phyloP scores from a whole-genome alignment of 2,113 vertebrate genomes.

The Tachycineta bicolor region DNA sequence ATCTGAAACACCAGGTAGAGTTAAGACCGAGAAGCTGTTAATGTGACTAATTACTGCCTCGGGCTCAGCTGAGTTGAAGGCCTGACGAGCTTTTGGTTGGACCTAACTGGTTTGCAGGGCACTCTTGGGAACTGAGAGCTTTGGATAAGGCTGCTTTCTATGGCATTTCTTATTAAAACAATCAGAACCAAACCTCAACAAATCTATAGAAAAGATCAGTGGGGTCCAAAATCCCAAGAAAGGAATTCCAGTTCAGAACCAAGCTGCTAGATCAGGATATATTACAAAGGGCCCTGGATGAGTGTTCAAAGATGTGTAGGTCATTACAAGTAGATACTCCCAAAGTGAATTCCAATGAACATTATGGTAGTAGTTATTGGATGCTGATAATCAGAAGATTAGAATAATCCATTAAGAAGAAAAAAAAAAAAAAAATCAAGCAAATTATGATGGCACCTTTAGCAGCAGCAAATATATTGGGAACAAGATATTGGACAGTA shows the following conservation, averaged over 20 bases:
- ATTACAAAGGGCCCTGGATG: background rate
- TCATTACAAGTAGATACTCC: background rate
- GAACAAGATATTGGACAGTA: background rate
- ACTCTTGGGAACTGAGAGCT: background rate
- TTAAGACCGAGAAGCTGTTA: background rate
- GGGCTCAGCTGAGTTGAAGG: accelerated
- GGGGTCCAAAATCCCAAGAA: background rate
- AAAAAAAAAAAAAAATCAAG: background rate
- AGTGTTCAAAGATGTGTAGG: background rate
- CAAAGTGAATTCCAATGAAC: background rate
- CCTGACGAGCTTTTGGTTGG: background rate
- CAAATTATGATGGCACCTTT: background rate
- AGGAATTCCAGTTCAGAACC: background rate
- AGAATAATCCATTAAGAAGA: background rate
- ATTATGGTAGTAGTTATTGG: background rate
- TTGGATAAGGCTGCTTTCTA: background rate
- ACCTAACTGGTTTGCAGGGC: background rate
- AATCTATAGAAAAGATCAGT: background rate
- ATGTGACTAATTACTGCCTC: background rate
- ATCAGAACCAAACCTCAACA: background rate
- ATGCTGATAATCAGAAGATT: background rate
- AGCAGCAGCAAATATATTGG: background rate
- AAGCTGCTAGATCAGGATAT: background rate
- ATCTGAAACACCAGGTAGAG: background rate
- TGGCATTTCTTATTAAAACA: background rate